phyloP scores from a whole-genome alignment of 2,797 vertebrate genomes.

The Artibeus lituratus region DNA sequence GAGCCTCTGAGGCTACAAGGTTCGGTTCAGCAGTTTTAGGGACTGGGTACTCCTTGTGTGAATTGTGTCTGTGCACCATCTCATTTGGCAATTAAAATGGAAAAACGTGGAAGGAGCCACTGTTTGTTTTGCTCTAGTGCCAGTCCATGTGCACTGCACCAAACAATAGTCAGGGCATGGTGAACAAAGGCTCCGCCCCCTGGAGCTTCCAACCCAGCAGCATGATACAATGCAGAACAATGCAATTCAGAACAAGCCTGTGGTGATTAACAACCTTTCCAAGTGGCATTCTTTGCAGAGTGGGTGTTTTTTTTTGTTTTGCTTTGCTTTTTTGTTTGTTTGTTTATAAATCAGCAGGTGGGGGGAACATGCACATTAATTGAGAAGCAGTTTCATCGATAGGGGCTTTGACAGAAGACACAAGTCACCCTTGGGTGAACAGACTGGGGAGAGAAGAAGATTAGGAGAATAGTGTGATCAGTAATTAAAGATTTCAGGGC shows the following conservation, averaged over 20 bases:
- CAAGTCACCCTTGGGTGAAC: slow-evolving; percentile 32
- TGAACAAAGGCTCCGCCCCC: slow-evolving; percentile 57
- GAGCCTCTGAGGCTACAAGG: neutral
- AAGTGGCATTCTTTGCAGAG: slow-evolving; percentile 64
- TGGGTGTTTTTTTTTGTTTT: neutral
- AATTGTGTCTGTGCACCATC: slow-evolving; percentile 22
- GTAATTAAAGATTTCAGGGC: slow-evolving; percentile 56
- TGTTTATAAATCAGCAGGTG: neutral
- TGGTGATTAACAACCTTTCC: slow-evolving; percentile 72
- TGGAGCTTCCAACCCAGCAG: slow-evolving; percentile 5
- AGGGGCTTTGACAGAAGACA: slow-evolving; percentile 44
- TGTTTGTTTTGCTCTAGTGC: slow-evolving; percentile 66
- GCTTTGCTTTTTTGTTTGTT: neutral
- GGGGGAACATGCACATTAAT: neutral
- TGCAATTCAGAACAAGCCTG: slow-evolving; percentile 54
- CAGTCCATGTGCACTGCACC: neutral
- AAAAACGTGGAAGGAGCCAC: slow-evolving; percentile 39
- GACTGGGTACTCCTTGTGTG: neutral
- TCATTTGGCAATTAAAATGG: slow-evolving; percentile 67
- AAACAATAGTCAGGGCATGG: slow-evolving; percentile 59
- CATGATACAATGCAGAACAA: slow-evolving; percentile 44
- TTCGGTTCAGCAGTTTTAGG: slow-evolving; percentile 36
- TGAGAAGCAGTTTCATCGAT: slow-evolving; percentile 50
- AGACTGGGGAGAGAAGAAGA: slow-evolving; percentile 27
- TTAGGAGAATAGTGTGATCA: slow-evolving; percentile 4